Base-by-base conservation (phyloP, 2,888 invertebrate species). In the Parthenolecanium corni region DNA sequence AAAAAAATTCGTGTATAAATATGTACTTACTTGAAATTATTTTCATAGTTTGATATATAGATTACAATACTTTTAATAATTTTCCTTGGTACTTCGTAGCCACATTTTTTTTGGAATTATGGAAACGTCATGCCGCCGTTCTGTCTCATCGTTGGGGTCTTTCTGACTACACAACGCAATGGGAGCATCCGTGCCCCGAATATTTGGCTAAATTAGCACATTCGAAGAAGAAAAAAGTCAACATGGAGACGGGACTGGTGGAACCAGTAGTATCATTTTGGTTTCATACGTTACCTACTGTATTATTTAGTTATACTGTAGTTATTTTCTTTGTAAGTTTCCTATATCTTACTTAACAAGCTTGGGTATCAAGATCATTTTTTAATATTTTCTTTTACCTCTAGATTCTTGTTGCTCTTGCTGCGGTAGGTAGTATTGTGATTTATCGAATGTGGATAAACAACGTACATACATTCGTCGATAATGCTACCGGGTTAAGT, bases 61-160 rank as follows among this genome's bases (percentile, higher is more conserved):
- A n/a, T n/a, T n/a, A n/a, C n/a, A n/a, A n/a, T n/a, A n/a, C n/a
- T n/a, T n/a, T n/a, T n/a, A n/a, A 46, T 49, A 21, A 14, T 16
- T 36, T 52, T n/a, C 31, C 14, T 52, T 36, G 9, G 12, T 49
- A 18, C 11, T 49, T 3, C 9, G 21, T 70, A 86, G 89, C 87
- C 68, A 84, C 93, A 0, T 79, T 91, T 68, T 97, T 96, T 78
- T 76, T 95, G 71, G 96, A 97, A 76, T 76, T 93, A 66, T 97
- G 96, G 96, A 96, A 94, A 76, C 80, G 94, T 21, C 94, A 93
- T 73, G 91, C 93, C 0, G 89, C 91, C 0, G 90, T 92, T 76
- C 89, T 96, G 72, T 91, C 93, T 2, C 95, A 95, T 75, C 83
- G 92, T 64, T 97, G 96, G 96, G 95, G 95, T 76, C 79, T 95